Conservation (phyloP, 2,113 vertebrate species). For the Saimiri boliviensis region DNA sequence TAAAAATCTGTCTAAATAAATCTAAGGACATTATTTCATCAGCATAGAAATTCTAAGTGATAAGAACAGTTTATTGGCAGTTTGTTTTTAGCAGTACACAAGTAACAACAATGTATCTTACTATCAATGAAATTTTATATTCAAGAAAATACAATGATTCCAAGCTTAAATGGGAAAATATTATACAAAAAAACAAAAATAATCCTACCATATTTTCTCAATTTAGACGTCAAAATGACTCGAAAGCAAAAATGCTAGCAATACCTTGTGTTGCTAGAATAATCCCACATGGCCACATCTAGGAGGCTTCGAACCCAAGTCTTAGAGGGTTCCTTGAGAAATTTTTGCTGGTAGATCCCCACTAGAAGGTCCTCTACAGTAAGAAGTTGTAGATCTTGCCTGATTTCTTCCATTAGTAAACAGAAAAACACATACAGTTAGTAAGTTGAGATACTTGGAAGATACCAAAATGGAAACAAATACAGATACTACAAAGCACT, state of each 20-base stretch:
- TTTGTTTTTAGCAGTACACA: neutral
- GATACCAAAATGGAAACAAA: neutral
- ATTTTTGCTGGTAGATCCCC: conserved; percentile 82
- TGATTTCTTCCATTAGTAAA: conserved; percentile 74
- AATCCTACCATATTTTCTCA: neutral
- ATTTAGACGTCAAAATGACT: neutral
- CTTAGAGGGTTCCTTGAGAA: conserved; percentile 84
- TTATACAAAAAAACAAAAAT: neutral
- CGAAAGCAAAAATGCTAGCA: neutral
- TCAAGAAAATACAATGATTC: neutral
- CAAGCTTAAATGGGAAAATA: neutral
- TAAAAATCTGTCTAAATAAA: neutral
- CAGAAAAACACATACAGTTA: conserved; percentile 4
- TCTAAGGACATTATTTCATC: neutral
- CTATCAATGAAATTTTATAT: neutral
- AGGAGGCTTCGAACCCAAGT: conserved; percentile 82
- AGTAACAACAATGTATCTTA: neutral
- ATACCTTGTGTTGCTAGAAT: conserved; percentile 86
- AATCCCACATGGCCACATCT: conserved; percentile 86
- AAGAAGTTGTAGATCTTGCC: conserved; percentile 76
- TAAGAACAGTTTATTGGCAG: neutral
- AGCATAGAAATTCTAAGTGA: neutral
- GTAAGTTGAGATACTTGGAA: neutral
- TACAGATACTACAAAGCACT: neutral
- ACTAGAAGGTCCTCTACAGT: conserved; percentile 83